phyloP scores from a whole-genome alignment of 2,888 invertebrate genomes.

The Tuberolachnus salignus region DNA sequence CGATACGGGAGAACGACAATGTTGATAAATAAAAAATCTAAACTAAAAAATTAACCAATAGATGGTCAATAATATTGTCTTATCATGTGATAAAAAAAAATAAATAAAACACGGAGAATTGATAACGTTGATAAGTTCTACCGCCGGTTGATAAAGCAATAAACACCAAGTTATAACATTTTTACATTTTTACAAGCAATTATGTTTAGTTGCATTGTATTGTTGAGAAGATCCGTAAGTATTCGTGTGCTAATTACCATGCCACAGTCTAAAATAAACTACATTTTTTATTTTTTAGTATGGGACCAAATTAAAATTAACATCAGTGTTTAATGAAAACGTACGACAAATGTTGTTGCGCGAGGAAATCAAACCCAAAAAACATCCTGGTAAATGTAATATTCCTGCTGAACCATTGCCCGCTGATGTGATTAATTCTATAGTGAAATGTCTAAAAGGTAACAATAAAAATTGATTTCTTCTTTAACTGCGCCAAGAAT shows the following conservation, averaged over 20 bases:
- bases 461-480: neutral
- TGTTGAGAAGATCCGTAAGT: conserved; percentile 33
- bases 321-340: conserved; percentile 56
- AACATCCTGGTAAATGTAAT: conserved; percentile 75
- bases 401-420: conserved; percentile 68
- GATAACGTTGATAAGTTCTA: neutral
- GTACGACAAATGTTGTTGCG: conserved; percentile 41
- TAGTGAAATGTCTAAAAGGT: conserved; percentile 67
- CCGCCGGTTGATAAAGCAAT: conserved; percentile 4
- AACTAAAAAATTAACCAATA: neutral
- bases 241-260: neutral
- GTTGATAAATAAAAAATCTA: conserved; percentile 19
- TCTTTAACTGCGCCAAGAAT: neutral
- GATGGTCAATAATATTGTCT: neutral
- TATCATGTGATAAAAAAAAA: neutral
- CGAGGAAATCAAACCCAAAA: conserved; percentile 68
- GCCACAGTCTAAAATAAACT: neutral
- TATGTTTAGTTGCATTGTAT: neutral
- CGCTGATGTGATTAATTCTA: conserved; percentile 67
- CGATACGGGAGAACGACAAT: conserved; percentile 18
- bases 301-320: conserved; percentile 54
- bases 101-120: neutral
- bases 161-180: neutral
- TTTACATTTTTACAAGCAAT: neutral
- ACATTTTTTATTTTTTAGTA: conserved; percentile 8